Evolutionary conservation across 2,797 vertebrate species (phyloP).

Genomic region (Pipistrellus pygmaeus): DNA sequence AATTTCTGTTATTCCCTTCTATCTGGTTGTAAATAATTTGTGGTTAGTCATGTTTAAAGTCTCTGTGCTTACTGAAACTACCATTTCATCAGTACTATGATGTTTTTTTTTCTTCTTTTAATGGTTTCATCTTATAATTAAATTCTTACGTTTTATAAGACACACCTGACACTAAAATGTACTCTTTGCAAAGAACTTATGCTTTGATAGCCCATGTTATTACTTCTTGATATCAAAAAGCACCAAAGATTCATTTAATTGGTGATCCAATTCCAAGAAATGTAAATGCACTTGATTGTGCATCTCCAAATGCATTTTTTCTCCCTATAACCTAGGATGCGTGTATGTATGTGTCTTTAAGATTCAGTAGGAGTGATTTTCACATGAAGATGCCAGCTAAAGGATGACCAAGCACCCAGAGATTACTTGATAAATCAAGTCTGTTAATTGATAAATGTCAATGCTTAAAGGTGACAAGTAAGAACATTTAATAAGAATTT

Average conservation of each 20-base stretch:
- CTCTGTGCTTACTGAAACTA: not conserved
- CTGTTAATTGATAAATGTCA: not conserved
- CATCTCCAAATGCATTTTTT: not conserved
- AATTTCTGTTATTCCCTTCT: not conserved
- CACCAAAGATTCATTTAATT: not conserved
- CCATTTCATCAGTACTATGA: not conserved
- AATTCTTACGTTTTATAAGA: not conserved
- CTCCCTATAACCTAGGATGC: not conserved
- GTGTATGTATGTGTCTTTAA: not conserved
- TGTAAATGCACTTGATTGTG: not conserved
- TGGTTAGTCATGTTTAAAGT: not conserved
- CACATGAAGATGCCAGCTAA: not conserved
- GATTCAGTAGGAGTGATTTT: not conserved
- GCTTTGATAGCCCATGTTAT: not conserved
- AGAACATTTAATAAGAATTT: not conserved
- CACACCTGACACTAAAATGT: not conserved
- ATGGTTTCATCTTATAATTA: not conserved
- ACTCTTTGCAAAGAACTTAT: slow-evolving; percentile 26
- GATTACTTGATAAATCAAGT: not conserved
- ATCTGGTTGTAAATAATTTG: not conserved
- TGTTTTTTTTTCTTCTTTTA: not conserved
- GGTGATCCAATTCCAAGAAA: not conserved
- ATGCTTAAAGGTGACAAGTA: not conserved
- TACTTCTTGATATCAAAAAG: not conserved
- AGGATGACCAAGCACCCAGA: not conserved